These are phyloP conservation scores for Metopolophium dirhodum DNA, from an alignment of 1,140 invertebrate species.

Conservation along the genomic window DNA sequence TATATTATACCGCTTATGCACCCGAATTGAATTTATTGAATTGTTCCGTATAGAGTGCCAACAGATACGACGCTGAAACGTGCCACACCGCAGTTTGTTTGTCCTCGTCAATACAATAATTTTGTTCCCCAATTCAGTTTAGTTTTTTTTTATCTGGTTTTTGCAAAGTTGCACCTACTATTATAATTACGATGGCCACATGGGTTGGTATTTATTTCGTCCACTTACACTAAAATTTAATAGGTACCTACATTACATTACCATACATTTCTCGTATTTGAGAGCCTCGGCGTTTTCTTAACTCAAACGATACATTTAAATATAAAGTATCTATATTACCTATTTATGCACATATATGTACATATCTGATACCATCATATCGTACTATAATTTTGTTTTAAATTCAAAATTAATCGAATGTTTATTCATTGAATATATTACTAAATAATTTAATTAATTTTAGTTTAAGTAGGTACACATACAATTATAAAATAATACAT, in stretches of 20 bases:
- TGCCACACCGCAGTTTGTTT: not conserved
- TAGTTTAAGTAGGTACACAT: not conserved
- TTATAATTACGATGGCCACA: not conserved
- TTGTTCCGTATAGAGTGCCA: not conserved
- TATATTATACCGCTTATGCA: not conserved
- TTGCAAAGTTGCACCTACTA: not conserved
- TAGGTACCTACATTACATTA: not conserved
- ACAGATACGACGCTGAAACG: not conserved
- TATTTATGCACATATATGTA: too few species aligned
- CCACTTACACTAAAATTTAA: not conserved
- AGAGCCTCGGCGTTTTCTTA: not conserved
- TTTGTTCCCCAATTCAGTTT: not conserved
- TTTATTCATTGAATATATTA: not conserved
- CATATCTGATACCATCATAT: not conserved
- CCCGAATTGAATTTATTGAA: not conserved
- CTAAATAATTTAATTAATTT: not conserved
- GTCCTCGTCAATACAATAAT: not conserved
- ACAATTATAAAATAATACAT: too few species aligned
- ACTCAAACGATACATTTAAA: not conserved
- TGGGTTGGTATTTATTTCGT: not conserved
- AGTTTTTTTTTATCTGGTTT: not conserved
- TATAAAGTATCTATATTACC: not conserved
- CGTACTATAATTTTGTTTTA: not conserved
- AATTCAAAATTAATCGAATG: not conserved
- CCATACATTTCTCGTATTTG: not conserved